Evolutionary conservation across 2,888 invertebrate genomes (phyloP).

Genomic region (Euzophera pinguis): DNA sequence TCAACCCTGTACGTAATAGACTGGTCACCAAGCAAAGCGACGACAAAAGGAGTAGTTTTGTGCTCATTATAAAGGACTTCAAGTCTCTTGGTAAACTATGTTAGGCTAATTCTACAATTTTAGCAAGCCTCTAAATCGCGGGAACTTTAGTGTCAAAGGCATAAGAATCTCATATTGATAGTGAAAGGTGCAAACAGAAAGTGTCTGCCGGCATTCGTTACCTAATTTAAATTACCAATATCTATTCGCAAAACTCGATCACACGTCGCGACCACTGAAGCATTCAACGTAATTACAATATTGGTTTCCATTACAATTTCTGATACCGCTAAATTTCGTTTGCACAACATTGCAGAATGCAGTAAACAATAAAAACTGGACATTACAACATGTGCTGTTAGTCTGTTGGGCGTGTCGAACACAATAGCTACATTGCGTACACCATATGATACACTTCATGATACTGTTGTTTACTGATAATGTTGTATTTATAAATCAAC

Average conservation of each 20-base stretch:
- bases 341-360: not conserved
- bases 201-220: not conserved
- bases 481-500: not conserved
- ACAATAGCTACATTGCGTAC: conserved; percentile 2
- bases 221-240: not conserved
- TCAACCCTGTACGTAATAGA: too few relatives aligned
- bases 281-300: not conserved
- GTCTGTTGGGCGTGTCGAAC: not conserved
- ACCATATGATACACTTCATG: not conserved
- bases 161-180: too few relatives aligned
- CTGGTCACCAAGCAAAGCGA: too few relatives aligned
- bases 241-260: not conserved
- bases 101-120: too few relatives aligned
- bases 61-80: too few relatives aligned
- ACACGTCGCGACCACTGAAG: not conserved
- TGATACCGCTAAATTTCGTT: conserved; percentile 5
- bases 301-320: not conserved
- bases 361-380: conserved; percentile 10
- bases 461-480: conserved; percentile 2
- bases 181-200: too few relatives aligned
- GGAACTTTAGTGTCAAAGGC: too few relatives aligned
- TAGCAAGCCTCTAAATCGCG: too few relatives aligned
- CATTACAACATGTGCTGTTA: conserved; percentile 1
- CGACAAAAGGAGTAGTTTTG: too few relatives aligned
- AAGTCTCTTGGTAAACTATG: not conserved